Percentiles rank a stretch among this genome's conserved stretches.
Evolutionary conservation across 2,888 invertebrate genomes (phyloP).

Genomic region (Spodoptera exigua): DNA sequence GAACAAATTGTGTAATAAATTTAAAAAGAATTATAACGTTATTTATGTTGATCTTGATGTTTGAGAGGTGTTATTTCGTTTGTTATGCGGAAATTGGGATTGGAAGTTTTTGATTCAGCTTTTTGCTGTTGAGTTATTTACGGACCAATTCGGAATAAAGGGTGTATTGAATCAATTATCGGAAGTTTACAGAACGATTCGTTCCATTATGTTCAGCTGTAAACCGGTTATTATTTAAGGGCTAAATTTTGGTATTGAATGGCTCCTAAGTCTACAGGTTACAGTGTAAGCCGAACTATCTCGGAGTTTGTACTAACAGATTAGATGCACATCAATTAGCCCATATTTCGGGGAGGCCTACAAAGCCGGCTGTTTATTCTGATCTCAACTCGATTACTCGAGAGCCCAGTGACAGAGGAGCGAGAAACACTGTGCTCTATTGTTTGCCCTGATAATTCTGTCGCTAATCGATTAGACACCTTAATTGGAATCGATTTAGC

Average conservation of each 20-base stretch:
- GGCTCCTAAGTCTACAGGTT: conserved; percentile 25
- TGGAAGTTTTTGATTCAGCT: conserved; percentile 14
- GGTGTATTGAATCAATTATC: conserved; percentile 11
- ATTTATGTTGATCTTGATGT: conserved; percentile 52
- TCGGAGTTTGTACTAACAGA: conserved; percentile 26
- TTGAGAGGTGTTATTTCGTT: conserved; percentile 44
- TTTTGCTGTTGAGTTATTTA: conserved; percentile 35
- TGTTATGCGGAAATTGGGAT: conserved; percentile 43
- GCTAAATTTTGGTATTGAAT: neutral
- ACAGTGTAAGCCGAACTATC: conserved; percentile 21
- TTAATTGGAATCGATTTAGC: conserved; percentile 53
- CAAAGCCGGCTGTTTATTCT: conserved; percentile 47
- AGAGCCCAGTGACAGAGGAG: conserved; percentile 56
- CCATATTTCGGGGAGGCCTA: conserved; percentile 33
- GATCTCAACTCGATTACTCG: conserved; percentile 55
- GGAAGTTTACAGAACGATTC: conserved; percentile 2
- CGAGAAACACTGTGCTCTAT: conserved; percentile 34
- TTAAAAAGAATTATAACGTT: conserved; percentile 54
- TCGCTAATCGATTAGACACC: conserved; percentile 46
- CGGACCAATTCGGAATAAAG: conserved; percentile 28
- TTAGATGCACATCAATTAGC: conserved; percentile 56
- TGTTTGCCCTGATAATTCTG: conserved; percentile 45
- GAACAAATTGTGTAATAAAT: conserved; percentile 58
- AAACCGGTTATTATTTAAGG: conserved; percentile 16
- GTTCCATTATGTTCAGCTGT: neutral